Evolutionary conservation across 2,113 vertebrate species (phyloP), one percentile per base, ranked within the genome.

Genomic region (Pleuronectes platessa): DNA sequence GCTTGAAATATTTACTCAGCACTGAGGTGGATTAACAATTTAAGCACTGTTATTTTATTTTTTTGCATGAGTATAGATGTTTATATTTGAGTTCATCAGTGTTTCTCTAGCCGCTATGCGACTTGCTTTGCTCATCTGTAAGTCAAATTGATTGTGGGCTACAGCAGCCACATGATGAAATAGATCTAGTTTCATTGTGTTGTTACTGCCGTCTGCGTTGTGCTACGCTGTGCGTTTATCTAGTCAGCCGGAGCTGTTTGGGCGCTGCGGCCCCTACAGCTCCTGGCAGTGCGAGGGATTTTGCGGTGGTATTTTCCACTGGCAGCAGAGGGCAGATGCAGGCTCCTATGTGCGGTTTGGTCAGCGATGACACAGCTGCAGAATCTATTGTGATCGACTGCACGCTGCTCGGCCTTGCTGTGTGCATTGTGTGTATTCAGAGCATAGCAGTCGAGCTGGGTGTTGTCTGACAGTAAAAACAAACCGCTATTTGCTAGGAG

Each of bases 291-390:
- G 58, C n/a, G 64, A 79, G 40, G 69, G 84, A 86, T 88, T 88
- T 82, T 88, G 69, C 67, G 49, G 71, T 53, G 86, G 83, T 87
- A 87, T 90, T 90, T 93, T 91, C 84, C 84, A 76, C 85, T 85
- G 79, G 76, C 72, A 60, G 27, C 63, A 37, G 73, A 61, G 68
- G 20, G 65, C 58, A 73, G 70, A 76, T 71, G 83, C 71, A 65
- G 69, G 68, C 62, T 40, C n/a, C 79, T 26, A 37, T 68, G 61
- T 62, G 61, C 76, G 66, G 74, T 64, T 56, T 17, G 21, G 68
- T 64, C 55, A 4, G 37, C 70, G 64, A 73, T 81, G 61, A 86
- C 75, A 75, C 58, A 72, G 71, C 56, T 64, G 71, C 81, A 84
- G 60, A 61, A 62, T 86, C 61, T 79, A 13, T 82, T 78, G 74